These are phyloP conservation scores for Lydus trimaculatus DNA, from an alignment of 2,888 invertebrate genomes.

Conservation along the genomic window DNA sequence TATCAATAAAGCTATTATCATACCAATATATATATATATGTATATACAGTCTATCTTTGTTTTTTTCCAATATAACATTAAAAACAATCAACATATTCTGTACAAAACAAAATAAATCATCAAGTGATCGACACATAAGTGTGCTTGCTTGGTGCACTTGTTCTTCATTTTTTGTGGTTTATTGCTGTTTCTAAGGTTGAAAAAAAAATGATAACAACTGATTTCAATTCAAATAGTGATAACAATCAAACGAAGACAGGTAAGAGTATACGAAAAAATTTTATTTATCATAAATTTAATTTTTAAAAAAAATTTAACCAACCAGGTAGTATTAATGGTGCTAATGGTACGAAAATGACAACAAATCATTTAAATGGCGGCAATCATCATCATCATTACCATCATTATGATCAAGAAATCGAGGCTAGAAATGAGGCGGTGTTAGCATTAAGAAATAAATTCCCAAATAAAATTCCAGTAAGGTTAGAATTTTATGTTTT, in stretches of 20 bases:
- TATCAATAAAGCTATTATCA: too few relatives aligned
- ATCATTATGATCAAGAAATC: not conserved
- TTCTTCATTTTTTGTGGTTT: too few relatives aligned
- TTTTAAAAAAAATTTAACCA: too few relatives aligned
- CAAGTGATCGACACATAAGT: too few relatives aligned
- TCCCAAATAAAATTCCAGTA: constrained; percentile 83
- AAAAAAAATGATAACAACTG: constrained; percentile 43
- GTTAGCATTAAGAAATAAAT: constrained; percentile 77
- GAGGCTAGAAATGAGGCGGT: constrained; percentile 79
- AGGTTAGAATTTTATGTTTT: constrained; percentile 62
- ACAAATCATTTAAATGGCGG: not conserved
- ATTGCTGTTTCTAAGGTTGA: too few relatives aligned
- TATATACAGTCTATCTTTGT: too few relatives aligned
- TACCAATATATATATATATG: too few relatives aligned
- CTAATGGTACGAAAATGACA: constrained; percentile 7
- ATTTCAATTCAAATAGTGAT: constrained; percentile 48
- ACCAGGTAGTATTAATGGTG: not conserved
- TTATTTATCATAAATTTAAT: too few relatives aligned
- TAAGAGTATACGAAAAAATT: constrained; percentile 14
- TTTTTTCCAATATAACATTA: too few relatives aligned
- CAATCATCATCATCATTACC: not conserved
- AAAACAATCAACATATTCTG: too few relatives aligned
- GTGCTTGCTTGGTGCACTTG: too few relatives aligned
- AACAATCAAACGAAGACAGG: constrained; percentile 10
- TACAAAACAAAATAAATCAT: too few relatives aligned